Base-by-base conservation (phyloP, 2,888 invertebrate species). In the Scelioninae gen. 1 region DNA sequence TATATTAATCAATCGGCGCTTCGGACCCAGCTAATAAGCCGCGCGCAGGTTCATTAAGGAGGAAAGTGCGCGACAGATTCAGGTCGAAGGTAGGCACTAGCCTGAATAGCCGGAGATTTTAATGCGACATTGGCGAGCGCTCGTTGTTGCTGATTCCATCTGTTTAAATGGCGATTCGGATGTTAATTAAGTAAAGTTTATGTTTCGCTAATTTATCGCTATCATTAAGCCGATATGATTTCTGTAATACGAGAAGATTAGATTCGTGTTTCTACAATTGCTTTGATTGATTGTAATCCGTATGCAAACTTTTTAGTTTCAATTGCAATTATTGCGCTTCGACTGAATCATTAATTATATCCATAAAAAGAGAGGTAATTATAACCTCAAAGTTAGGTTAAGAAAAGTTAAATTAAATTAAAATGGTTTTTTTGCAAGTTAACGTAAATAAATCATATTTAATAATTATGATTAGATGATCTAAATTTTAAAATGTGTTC, bases 1-100 rank as follows among this genome's bases (percentile, higher is more conserved):
- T 15, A 29, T 56, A 78, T 78, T 78, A 78, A 79, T 79, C 72
- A 58, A 56, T 40, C 79, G 63, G 38, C 66, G 58, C 56, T 66
- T 75, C 68, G 29, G 10, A 6, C 5, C 16, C 31, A 7, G 62
- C 62, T 63, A 62, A 62, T 68, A 45, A 68, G 66, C 49, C 58
- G 40, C 16, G 43, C 31, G 47, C 51, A 11, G 60, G 16, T 62
- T 78, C 69, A 16, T 79, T 79, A 79, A 79, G 53, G 45, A 60
- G 65, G 53, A 72, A 79, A 71, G 55, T 38, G 62, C 51, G 38
- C 43, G 47, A 62, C 38, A 38, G 51, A 71, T 66, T 43, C 40
- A 66, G 72, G 71, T 66, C 71, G 56, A 49, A 65, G 69, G 63
- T 58, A 43, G 47, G 53, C 58, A 34, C 47, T 29, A 58, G 65